These are phyloP conservation scores for Dicrurus megarhynchus DNA, from an alignment of 2,113 vertebrate genomes.

Conservation along the genomic window DNA sequence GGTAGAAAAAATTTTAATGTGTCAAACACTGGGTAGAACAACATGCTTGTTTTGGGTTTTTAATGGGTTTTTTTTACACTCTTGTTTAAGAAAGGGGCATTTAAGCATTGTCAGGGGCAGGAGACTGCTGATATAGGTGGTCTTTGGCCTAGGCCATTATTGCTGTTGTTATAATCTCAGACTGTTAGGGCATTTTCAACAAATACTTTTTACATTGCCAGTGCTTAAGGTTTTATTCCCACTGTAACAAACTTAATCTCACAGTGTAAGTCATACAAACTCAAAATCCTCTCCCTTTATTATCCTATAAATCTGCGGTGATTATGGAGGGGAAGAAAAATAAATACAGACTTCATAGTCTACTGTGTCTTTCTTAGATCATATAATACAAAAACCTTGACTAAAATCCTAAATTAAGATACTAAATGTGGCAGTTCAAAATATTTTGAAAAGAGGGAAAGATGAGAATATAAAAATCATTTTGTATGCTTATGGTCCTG, in stretches of 20 bases:
- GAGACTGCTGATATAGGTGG: not conserved
- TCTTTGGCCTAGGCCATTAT: not conserved
- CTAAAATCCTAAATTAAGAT: not conserved
- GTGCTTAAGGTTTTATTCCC: not conserved
- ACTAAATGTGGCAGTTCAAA: not conserved
- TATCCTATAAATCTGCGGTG: not conserved
- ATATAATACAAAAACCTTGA: not conserved
- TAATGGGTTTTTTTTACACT: not conserved
- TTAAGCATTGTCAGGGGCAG: not conserved
- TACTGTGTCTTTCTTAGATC: not conserved
- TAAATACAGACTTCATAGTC: not conserved
- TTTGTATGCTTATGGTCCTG: not conserved
- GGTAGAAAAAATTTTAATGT: not conserved
- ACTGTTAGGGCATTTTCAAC: not conserved
- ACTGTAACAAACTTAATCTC: not conserved
- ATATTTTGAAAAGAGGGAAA: not conserved
- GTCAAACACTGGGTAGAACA: not conserved
- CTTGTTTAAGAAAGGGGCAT: not conserved
- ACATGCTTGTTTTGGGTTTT: rapidly evolving
- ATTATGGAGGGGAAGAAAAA: not conserved
- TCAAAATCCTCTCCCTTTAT: not conserved
- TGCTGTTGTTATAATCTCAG: not conserved
- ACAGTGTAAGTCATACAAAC: not conserved
- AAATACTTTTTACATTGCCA: not conserved
- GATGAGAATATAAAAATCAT: not conserved